Evolutionary conservation across 2,797 vertebrate species (phyloP), one percentile per base, ranked within the genome.

Genomic region (Meriones psammophilus): DNA sequence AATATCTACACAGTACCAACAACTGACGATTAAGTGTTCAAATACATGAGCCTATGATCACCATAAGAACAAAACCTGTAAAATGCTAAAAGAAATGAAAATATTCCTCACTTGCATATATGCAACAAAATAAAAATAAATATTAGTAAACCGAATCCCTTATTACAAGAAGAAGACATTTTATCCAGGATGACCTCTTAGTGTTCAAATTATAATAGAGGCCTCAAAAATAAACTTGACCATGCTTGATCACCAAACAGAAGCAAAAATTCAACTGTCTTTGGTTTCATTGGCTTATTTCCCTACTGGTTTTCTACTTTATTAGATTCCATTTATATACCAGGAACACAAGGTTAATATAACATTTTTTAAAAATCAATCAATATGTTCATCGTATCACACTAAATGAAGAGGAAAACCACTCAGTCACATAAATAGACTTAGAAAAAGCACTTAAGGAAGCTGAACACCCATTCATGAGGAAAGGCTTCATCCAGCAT

Each of bases 361-460:
- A 92, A 69, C 26, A 94, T 77, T 60, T 77, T 60, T 92, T 12
- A 73, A 81, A 96, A 95, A 78, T 78, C 78, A 85, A 64, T 79
- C 85, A 90, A 30, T 91, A n/a, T 54, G 33, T 62, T 92, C 87
- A 78, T 39, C 5, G 22, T 24, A 79, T 62, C 77, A 94, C 89
- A 91, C 66, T 84, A 79, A 94, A 88, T 73, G 64, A 90, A 50
- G 46, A 95, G 46, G 42, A 92, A 94, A 94, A 68, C 33, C 36
- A 66, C 36, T 62, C 39, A 30, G 73, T 91, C 46, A 54, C 17
- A 33, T 78, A 66, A 90, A 36, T 50, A 77, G 54, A 78, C 71
- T 92, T 71, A 85, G 89, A 92, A 64, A 83, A 91, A 36, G 9
- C 42, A 83, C 62, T 83, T 66, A 77, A 88, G 71, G 62, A 77